Conservation (phyloP, 2,888 invertebrate genomes). For the Fragum fragum region DNA sequence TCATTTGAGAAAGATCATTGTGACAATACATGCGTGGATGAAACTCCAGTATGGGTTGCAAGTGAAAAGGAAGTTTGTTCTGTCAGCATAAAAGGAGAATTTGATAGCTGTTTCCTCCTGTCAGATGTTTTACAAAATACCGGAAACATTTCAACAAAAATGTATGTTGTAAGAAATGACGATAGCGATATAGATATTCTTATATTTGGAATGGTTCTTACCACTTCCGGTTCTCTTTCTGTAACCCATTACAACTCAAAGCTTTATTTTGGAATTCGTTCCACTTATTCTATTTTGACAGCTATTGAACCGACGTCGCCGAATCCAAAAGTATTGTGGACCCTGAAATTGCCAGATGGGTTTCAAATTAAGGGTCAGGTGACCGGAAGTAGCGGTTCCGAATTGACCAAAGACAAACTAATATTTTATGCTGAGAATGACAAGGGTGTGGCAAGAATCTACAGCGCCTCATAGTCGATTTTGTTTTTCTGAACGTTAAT, state of each 20-base stretch:
- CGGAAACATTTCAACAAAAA: constrained; percentile 52
- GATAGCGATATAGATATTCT: constrained; percentile 52
- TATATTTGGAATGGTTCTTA: constrained; percentile 47
- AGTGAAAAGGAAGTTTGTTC: not conserved
- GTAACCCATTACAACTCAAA: not conserved
- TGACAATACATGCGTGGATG: constrained; percentile 14
- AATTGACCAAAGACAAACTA: constrained; percentile 32
- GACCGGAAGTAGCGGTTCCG: constrained; percentile 41
- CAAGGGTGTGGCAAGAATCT: constrained; percentile 6
- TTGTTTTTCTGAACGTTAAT: no score
- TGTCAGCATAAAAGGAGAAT: not conserved
- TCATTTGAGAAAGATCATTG: constrained; percentile 39
- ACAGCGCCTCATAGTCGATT: constrained; percentile 6
- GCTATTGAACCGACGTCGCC: constrained; percentile 36
- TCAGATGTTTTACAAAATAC: not conserved
- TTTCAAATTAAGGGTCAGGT: constrained; percentile 54
- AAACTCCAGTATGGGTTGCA: constrained; percentile 3
- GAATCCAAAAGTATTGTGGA: constrained; percentile 33
- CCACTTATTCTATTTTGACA: constrained; percentile 5
- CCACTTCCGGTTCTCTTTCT: not conserved
- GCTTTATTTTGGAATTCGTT: not conserved
- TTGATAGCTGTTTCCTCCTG: not conserved
- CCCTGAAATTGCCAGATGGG: constrained; percentile 37
- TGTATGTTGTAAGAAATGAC: constrained; percentile 47
- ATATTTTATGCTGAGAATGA: constrained; percentile 37